Evolutionary conservation across 2,888 invertebrate species (phyloP).

Genomic region (Spisula solida): DNA sequence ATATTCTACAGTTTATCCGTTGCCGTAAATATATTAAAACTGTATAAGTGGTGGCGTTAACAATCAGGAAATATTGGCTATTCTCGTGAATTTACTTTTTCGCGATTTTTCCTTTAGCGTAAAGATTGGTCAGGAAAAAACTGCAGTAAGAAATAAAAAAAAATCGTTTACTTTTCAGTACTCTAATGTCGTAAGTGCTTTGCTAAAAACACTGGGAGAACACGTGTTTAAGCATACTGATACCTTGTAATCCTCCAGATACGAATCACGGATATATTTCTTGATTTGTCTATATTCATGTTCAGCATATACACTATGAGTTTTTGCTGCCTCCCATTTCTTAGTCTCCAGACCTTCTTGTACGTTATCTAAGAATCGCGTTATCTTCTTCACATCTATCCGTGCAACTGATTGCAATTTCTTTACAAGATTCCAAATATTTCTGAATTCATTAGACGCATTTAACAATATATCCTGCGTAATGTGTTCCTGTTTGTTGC

Average conservation of each 20-base stretch:
- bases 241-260: slow-evolving; percentile 39
- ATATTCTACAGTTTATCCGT: too few relatives aligned
- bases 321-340: slow-evolving; percentile 23
- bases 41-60: too few relatives aligned
- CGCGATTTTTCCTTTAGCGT: too few relatives aligned
- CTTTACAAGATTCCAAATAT: slow-evolving; percentile 43
- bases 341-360: slow-evolving; percentile 32
- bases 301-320: slow-evolving; percentile 21
- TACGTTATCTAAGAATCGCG: slow-evolving; percentile 30
- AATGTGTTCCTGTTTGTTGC: slow-evolving; percentile 3
- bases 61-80: too few relatives aligned
- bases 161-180: too few relatives aligned
- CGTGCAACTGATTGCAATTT: slow-evolving; percentile 38
- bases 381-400: slow-evolving; percentile 36
- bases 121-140: too few relatives aligned
- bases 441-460: slow-evolving; percentile 42
- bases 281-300: slow-evolving; percentile 40
- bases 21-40: too few relatives aligned
- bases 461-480: slow-evolving; percentile 38
- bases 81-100: too few relatives aligned
- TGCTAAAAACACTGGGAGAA: too few relatives aligned
- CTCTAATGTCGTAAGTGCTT: too few relatives aligned
- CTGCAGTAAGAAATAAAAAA: too few relatives aligned
- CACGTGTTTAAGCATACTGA: neutral
- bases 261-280: slow-evolving; percentile 37